A percentile compares a stretch with the other conserved stretches of the same genome.
Conservation (phyloP, 2,797 vertebrate genomes). For the Eremophila alpestris region DNA sequence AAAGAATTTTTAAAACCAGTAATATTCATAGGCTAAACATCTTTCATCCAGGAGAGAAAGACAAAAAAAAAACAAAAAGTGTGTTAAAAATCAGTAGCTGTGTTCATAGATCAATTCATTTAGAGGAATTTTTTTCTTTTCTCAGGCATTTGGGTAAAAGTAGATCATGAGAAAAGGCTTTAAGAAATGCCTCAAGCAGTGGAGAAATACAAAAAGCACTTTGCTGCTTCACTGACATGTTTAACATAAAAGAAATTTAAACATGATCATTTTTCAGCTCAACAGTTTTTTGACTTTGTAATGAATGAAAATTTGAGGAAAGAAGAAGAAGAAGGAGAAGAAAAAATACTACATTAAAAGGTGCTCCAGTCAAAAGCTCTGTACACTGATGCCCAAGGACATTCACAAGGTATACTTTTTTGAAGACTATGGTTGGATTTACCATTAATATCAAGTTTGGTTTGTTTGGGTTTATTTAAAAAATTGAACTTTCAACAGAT, state of each 20-base stretch:
- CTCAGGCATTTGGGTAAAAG: not conserved
- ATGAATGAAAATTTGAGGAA: conserved; percentile 15
- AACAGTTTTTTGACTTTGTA: conserved; percentile 13
- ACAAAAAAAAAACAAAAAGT: not conserved
- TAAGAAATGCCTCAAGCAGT: conserved; percentile 15
- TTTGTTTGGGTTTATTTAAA: not conserved
- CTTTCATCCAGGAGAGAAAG: conserved; percentile 13
- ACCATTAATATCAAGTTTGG: not conserved
- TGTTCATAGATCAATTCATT: conserved; percentile 16
- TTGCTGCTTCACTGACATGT: conserved; percentile 29
- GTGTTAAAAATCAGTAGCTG: not conserved
- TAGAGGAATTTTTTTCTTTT: not conserved
- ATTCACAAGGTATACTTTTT: not conserved
- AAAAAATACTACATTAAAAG: not conserved
- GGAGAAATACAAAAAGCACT: conserved; percentile 42
- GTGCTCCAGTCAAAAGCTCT: not conserved
- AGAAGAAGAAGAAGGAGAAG: not conserved
- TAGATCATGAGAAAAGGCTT: conserved; percentile 23
- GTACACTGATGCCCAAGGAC: not conserved
- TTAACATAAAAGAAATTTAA: conserved; percentile 59
- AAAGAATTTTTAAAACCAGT: not conserved
- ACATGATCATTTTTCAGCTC: conserved; percentile 35
- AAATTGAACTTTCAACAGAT: not conserved
- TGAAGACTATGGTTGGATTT: not conserved
- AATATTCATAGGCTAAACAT: conserved; percentile 7